Base-by-base conservation (phyloP, 2,888 invertebrate species). In the Empis stercorea region DNA sequence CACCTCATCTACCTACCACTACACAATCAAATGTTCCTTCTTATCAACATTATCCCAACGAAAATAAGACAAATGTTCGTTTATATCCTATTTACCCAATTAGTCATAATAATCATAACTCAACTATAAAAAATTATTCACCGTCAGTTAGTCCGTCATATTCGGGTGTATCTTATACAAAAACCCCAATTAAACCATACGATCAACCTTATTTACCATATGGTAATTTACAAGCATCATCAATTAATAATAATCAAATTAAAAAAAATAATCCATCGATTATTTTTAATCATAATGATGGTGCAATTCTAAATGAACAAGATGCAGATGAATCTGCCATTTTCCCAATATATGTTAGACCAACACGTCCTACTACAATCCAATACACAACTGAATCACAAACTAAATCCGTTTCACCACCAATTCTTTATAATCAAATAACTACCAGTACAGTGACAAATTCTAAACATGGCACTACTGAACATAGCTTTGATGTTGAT, bases 121-220 rank as follows among this genome's bases (percentile, higher is more conserved):
- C 9, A 27, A 27, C 5, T 2, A 2, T 27, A 27, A 27, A 27
- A 27, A 4, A 27, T 7, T 6, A 27, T 27, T 27, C 23, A 6
- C 23, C 23, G 7, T 27, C 23, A 7, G 23, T 27, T 16, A 66
- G 64, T 55, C 58, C 59, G 0, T 51, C 63, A 3, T 67, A 67
- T 52, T 54, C 67, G 0, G 65, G 59, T 1, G 65, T 67, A 11
- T 53, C 63, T 1, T 65, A 65, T 49, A 61, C 64, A 0, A 56
- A 27, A 27, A 4, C 4, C 2, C 23, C 23, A 27, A 27, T 4
- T 27, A 27, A 27, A 27, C 23, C 23, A 27, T 27, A 27, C 23
- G 23, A 27, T 7, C 23, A 27, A 27, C 5, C 5, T 9, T 27
- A 27, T 9, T 7, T 27, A 27, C 23, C 5, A 27, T 7, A 4